These are phyloP conservation scores for Psittacara wagleri DNA, from an alignment of 2,113 vertebrate genomes.

Conservation along the genomic window DNA sequence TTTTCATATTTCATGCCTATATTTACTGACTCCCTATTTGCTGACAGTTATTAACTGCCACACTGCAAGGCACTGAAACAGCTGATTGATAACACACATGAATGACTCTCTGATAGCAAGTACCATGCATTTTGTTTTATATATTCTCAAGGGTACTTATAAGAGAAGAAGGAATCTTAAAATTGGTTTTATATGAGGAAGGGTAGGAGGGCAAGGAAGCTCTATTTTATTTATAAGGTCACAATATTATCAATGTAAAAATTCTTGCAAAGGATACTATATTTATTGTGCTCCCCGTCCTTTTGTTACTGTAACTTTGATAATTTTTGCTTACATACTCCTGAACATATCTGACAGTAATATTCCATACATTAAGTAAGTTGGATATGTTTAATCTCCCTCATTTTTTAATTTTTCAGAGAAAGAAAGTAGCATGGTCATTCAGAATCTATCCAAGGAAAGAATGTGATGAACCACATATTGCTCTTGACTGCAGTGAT, in stretches of 20 bases:
- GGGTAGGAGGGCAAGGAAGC: background rate
- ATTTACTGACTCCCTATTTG: background rate
- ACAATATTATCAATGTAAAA: background rate
- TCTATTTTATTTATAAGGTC: background rate
- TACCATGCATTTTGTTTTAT: background rate
- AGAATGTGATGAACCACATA: background rate
- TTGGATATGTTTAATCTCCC: background rate
- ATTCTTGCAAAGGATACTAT: background rate
- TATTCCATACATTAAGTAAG: background rate
- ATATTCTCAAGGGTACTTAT: background rate
- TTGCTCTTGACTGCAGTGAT: background rate
- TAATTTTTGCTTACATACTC: background rate
- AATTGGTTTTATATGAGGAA: background rate
- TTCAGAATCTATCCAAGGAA: background rate
- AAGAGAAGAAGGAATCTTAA: background rate
- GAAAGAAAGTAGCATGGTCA: background rate
- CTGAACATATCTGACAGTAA: background rate
- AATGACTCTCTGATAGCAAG: background rate
- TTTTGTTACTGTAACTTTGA: background rate
- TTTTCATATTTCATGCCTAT: background rate
- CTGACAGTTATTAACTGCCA: background rate
- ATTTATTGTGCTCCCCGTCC: accelerated
- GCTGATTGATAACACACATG: background rate
- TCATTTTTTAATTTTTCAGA: background rate
- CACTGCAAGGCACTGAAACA: background rate